Conservation (phyloP, 2,888 invertebrate genomes). For the Acrobasis repandana region DNA sequence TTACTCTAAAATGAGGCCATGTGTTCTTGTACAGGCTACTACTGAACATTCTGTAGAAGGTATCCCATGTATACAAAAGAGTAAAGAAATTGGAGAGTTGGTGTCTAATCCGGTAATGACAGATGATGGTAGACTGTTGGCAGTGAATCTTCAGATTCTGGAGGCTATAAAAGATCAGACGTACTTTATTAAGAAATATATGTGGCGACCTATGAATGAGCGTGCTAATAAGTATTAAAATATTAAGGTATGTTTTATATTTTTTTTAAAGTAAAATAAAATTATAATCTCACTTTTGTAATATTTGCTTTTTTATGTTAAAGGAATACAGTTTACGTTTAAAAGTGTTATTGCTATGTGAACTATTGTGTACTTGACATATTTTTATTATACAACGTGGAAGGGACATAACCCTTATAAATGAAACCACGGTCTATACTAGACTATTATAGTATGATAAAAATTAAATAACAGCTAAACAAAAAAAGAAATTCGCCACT, state of each 20-base stretch:
- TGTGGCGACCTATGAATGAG: conserved; percentile 34
- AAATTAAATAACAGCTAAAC: no score
- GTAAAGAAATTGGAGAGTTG: conserved; percentile 32
- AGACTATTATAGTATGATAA: no score
- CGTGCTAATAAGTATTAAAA: background rate
- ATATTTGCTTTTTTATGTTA: background rate
- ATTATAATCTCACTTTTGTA: background rate
- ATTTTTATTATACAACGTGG: no score
- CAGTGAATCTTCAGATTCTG: conserved; percentile 63
- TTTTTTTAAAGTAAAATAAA: background rate
- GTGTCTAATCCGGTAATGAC: conserved; percentile 28
- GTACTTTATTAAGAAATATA: conserved; percentile 45
- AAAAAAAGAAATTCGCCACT: no score
- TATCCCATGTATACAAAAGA: conserved; percentile 53
- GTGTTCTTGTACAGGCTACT: conserved; percentile 38
- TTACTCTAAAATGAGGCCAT: conserved; percentile 60
- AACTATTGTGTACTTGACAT: no score
- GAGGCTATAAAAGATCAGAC: conserved; percentile 68
- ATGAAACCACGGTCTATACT: no score
- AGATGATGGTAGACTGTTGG: conserved; percentile 61
- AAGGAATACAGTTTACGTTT: no score
- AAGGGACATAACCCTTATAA: no score
- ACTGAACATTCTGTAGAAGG: conserved; percentile 57
- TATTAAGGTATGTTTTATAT: background rate
- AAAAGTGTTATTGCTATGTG: no score